Percentiles rank a stretch among this genome's conserved stretches.
Evolutionary conservation across 2,888 invertebrate genomes (phyloP).

Genomic region (Hirtodrosophila trivittata): DNA sequence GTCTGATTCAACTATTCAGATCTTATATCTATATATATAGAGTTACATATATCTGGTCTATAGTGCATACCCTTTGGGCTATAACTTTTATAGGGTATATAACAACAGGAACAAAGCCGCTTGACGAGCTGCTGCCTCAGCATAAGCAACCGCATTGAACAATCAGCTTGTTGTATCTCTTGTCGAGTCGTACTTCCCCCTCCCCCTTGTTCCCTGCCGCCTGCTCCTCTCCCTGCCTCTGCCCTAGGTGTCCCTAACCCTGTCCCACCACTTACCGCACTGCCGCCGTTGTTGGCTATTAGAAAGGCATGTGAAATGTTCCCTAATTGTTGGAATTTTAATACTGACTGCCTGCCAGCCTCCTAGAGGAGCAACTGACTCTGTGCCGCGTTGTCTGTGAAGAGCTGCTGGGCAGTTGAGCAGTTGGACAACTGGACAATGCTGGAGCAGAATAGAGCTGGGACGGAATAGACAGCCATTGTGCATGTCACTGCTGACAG

Average conservation of each 20-base stretch:
- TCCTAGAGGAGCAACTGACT: slow-evolving; percentile 25
- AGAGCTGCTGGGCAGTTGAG: neutral
- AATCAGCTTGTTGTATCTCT: slow-evolving; percentile 70
- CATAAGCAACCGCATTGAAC: slow-evolving; percentile 32
- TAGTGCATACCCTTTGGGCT: neutral
- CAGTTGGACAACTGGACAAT: neutral
- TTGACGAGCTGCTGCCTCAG: slow-evolving; percentile 62
- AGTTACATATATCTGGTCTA: neutral
- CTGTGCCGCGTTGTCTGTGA: slow-evolving; percentile 49
- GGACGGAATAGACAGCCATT: slow-evolving; percentile 10
- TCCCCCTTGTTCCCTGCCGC: neutral
- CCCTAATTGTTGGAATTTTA: slow-evolving; percentile 81
- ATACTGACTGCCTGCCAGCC: slow-evolving; percentile 55
- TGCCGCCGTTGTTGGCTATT: slow-evolving; percentile 68
- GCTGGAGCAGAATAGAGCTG: neutral
- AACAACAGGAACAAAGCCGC: slow-evolving; percentile 53
- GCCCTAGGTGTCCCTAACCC: too few species aligned
- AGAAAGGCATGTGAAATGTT: slow-evolving; percentile 81
- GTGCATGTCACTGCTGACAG: slow-evolving; percentile 59
- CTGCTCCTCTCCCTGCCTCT: neutral
- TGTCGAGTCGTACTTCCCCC: slow-evolving; percentile 31
- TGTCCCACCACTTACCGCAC: neutral
- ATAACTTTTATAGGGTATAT: slow-evolving; percentile 32
- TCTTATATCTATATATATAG: too few species aligned
- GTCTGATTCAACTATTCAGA: too few species aligned